A percentile compares a stretch with the other conserved stretches of the same genome.
Conservation (phyloP, 2,888 invertebrate species). For the Glomeris marginata region DNA sequence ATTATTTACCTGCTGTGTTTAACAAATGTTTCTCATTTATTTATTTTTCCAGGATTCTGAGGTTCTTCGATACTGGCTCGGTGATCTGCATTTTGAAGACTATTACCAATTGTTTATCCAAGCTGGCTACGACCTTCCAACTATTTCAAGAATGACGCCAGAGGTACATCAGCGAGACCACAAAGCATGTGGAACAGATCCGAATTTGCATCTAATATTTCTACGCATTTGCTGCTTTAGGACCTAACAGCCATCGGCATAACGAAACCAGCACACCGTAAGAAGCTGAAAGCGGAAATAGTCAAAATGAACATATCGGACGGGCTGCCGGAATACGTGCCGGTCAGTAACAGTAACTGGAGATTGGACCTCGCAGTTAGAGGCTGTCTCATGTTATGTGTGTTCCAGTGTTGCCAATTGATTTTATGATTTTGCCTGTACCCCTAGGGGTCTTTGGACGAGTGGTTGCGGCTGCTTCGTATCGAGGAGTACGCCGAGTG, state of each 20-base stretch:
- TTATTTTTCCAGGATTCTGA: constrained; percentile 57
- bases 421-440: constrained; percentile 8
- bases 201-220: not conserved
- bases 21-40: too few species aligned
- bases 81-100: constrained; percentile 85
- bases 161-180: constrained; percentile 42
- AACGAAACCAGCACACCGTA: constrained; percentile 93
- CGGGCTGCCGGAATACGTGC: constrained; percentile 87
- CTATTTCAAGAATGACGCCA: constrained; percentile 97
- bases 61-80: constrained; percentile 85
- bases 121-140: constrained; percentile 94
- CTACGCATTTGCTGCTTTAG: constrained; percentile 23
- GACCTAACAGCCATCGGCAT: constrained; percentile 56
- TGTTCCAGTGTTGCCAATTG: not conserved
- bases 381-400: not conserved
- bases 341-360: constrained; percentile 40
- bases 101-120: constrained; percentile 84
- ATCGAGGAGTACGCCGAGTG: constrained; percentile 85
- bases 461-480: constrained; percentile 82
- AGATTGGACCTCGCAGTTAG: not conserved
- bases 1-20: too few species aligned
- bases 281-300: constrained; percentile 90
- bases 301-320: constrained; percentile 85
- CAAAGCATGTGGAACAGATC: not conserved
- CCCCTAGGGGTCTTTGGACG: constrained; percentile 72